phyloP scores from a whole-genome alignment of 2,888 invertebrate genomes.

The Strigamia crassipes region DNA sequence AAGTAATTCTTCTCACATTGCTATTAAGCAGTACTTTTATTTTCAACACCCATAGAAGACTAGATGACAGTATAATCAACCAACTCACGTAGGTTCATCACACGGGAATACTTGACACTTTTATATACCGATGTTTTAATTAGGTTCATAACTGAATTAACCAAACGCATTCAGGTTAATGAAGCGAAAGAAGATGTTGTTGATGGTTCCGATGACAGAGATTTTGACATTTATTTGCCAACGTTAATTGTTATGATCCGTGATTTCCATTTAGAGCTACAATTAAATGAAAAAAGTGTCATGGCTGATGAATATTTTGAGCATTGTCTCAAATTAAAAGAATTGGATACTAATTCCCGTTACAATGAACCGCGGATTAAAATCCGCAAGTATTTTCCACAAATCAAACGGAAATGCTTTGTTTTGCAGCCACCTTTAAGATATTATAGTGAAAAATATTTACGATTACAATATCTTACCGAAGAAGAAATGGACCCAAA shows the following conservation, averaged over 20 bases:
- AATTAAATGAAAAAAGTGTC: neutral
- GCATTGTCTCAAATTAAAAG: neutral
- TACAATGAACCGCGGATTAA: neutral
- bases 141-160: neutral
- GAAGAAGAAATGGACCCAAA: neutral
- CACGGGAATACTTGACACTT: neutral
- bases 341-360: neutral
- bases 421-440: neutral
- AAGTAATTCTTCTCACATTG: neutral
- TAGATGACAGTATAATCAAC: neutral
- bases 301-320: neutral
- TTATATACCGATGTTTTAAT: neutral
- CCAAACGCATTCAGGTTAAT: neutral
- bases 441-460: neutral
- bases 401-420: neutral
- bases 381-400: neutral
- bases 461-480: neutral
- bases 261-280: slow-evolving; percentile 16
- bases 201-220: neutral
- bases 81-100: neutral
- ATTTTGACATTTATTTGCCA: neutral
- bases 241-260: neutral
- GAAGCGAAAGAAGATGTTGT: neutral
- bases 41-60: neutral
- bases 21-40: slow-evolving; percentile 4